Base-by-base conservation (phyloP, 35 echinoderm and acorn worm species). In the Ophiothrix spiculata region DNA sequence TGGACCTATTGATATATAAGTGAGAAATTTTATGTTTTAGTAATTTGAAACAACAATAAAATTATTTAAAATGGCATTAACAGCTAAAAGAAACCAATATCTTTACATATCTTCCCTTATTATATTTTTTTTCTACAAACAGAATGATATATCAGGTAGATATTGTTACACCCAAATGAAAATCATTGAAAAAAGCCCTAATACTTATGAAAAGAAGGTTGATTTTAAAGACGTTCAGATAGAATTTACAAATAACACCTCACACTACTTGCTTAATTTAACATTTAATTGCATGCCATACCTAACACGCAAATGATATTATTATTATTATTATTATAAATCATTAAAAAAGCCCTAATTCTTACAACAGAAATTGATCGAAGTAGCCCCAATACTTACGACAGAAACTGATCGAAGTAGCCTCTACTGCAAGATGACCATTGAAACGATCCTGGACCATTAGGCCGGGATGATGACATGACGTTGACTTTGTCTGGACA, bases 371-470 rank as follows among this genome's bases (percentile, higher is more conserved):
- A 6, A n/a, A 31, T 1, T 19, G 4, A 33, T 75, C 35, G n/a
- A 31, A n/a, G 73, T 75, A 31, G 4, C 35, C 73, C 21, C 1
- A 31, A 31, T 21, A 77, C 77, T 64, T 69, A 88, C 86, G 37
- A 32, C 31, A 88, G 54, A 31, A 88, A 88, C n/a, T 32, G 17
- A 37, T 36, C 28, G 19, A 80, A 32, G 3, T 88, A 40, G 0
- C 36, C 1, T 64, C 1, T 34, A 37, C 86, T 88, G 35, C 86
- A 88, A 1, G 76, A 25, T 17, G 86, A 88, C 86, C 86, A 88
- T 17, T 74, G 37, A 38, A 76, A 88, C 33, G 85, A 79, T 0
- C 56, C 77, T 17, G 86, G 45, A 16, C 86, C 86, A 88, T 56
- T 36, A 0, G 77, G 49, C 29, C 86, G 32, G 63, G 45, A 60